These are phyloP conservation scores for Corythornis madagascariensis DNA, from an alignment of 2,113 vertebrate genomes.

Conservation along the genomic window DNA sequence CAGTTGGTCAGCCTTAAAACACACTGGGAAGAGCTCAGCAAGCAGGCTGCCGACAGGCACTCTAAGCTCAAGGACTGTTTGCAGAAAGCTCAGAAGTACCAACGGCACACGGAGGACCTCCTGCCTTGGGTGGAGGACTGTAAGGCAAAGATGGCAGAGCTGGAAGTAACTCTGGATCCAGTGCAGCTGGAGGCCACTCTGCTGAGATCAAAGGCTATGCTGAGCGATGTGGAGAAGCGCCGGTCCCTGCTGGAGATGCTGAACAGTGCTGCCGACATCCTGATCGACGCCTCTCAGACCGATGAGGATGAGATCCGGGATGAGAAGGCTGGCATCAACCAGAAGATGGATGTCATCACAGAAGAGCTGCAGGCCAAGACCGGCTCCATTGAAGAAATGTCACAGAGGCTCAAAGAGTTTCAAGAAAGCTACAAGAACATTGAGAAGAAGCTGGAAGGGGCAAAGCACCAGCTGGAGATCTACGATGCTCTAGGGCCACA, in stretches of 20 bases:
- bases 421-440: slow-evolving; percentile 91
- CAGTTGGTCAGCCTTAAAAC: slow-evolving; percentile 83
- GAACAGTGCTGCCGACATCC: slow-evolving; percentile 88
- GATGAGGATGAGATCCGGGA: slow-evolving; percentile 92
- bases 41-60: slow-evolving; percentile 78
- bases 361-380: slow-evolving; percentile 85
- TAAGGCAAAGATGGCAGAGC: slow-evolving; percentile 78
- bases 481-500: slow-evolving; percentile 93
- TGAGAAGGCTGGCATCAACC: slow-evolving; percentile 90
- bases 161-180: slow-evolving; percentile 84
- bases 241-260: slow-evolving; percentile 87
- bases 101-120: slow-evolving; percentile 85
- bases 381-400: slow-evolving; percentile 90
- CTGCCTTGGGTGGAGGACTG: slow-evolving; percentile 88
- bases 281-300: slow-evolving; percentile 87
- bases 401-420: slow-evolving; percentile 91
- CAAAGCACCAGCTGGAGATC: slow-evolving; percentile 93
- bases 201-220: slow-evolving; percentile 83
- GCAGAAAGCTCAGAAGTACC: slow-evolving; percentile 88
- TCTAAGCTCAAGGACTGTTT: slow-evolving; percentile 83
- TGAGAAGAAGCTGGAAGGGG: slow-evolving; percentile 92
- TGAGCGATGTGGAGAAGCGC: slow-evolving; percentile 88
- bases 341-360: slow-evolving; percentile 85
- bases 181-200: slow-evolving; percentile 85
- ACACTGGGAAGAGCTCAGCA: slow-evolving; percentile 91